A percentile compares a stretch with the other conserved stretches of the same genome.
Conservation (phyloP, 2,113 vertebrate species). For the Notiomystis cincta region DNA sequence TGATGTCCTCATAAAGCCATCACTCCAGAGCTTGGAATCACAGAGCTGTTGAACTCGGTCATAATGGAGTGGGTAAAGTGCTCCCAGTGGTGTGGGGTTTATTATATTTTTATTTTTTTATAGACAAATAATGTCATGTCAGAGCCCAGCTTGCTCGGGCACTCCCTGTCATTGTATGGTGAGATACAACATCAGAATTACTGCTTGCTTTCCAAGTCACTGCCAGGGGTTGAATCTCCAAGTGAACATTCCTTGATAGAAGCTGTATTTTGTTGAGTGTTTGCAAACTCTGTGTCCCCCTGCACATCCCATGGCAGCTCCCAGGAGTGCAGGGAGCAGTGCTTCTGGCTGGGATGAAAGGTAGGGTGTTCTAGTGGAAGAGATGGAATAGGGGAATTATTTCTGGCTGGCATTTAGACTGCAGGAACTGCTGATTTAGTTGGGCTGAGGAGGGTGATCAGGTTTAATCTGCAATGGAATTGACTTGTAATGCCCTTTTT, state of each 20-base stretch:
- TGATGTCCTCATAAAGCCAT: constrained; percentile 61
- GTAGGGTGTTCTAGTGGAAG: not conserved
- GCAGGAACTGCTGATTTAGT: not conserved
- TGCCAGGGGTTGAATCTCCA: not conserved
- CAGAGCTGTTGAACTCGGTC: not conserved
- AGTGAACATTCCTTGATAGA: rapidly evolving
- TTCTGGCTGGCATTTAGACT: not conserved
- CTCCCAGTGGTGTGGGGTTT: not conserved
- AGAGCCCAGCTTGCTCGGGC: not conserved
- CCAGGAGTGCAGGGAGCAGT: not conserved
- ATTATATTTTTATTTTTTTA: not conserved
- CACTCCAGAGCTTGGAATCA: constrained; percentile 8
- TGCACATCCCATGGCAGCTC: not conserved
- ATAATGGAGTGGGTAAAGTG: not conserved
- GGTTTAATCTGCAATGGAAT: not conserved
- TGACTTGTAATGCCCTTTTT: not conserved
- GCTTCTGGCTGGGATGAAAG: not conserved
- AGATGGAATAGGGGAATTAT: not conserved
- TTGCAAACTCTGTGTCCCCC: not conserved
- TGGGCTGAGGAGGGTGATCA: not conserved
- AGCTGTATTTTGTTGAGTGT: not conserved
- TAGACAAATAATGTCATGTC: not conserved
- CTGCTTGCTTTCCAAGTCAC: rapidly evolving
- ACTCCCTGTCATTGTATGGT: not conserved
- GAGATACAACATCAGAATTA: not conserved